Evolutionary conservation across 2,797 vertebrate genomes (phyloP).

Genomic region (Odontamblyopus rebecca): DNA sequence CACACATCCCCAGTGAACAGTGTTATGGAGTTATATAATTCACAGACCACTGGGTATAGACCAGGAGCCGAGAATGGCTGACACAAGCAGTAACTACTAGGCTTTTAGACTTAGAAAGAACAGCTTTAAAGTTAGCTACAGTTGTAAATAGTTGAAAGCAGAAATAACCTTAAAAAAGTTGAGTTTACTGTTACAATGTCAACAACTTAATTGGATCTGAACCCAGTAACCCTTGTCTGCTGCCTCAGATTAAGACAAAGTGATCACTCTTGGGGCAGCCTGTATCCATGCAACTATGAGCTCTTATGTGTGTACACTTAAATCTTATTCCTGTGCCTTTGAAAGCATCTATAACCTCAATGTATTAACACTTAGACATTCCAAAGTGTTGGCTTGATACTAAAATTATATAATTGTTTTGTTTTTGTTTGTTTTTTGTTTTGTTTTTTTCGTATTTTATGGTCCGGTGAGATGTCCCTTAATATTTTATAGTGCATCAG

Average conservation of each 20-base stretch:
- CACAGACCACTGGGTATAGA: conserved; percentile 46
- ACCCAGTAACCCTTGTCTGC: conserved; percentile 30
- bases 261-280: background rate
- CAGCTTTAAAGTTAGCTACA: conserved; percentile 23
- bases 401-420: conserved; percentile 22
- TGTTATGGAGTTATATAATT: conserved; percentile 71
- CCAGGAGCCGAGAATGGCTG: conserved; percentile 60
- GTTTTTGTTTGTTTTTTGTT: conserved; percentile 44
- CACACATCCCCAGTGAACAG: conserved; percentile 68
- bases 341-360: conserved; percentile 2
- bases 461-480: conserved; percentile 71
- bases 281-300: conserved; percentile 9
- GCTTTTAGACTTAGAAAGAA: conserved; percentile 36
- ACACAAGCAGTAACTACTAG: conserved; percentile 54
- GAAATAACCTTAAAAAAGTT: conserved; percentile 10
- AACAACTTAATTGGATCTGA: conserved; percentile 22
- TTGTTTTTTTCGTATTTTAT: conserved; percentile 71
- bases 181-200: conserved; percentile 21
- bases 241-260: conserved; percentile 16
- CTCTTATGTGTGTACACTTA: conserved; percentile 7
- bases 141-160: conserved; percentile 4
- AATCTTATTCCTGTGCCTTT: conserved; percentile 1
- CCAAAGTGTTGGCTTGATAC: conserved; percentile 39
- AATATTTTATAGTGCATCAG: conserved; percentile 83
- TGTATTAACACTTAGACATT: conserved; percentile 23